phyloP scores from a whole-genome alignment of 1,140 invertebrate species.

The Bombus pyrosoma region DNA sequence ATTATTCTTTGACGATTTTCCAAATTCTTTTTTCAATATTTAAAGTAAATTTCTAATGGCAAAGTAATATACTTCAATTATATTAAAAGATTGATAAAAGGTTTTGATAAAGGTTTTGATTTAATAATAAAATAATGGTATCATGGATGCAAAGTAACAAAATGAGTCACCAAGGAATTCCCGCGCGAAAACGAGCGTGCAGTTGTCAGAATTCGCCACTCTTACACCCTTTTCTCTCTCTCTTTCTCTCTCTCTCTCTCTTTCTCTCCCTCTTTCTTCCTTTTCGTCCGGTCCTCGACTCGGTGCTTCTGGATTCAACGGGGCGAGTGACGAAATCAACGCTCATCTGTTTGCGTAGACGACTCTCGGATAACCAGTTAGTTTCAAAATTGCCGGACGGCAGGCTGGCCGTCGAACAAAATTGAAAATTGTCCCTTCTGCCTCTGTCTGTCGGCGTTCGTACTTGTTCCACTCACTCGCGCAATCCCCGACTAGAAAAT shows the following conservation, averaged over 20 bases:
- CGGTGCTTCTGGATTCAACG: slow-evolving; percentile 40
- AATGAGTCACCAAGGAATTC: neutral
- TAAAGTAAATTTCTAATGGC: too few relatives aligned
- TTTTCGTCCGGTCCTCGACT: slow-evolving; percentile 20
- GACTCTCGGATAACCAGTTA: slow-evolving; percentile 63
- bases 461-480: neutral
- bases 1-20: too few relatives aligned
- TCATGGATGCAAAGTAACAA: too few relatives aligned
- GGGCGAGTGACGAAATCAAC: slow-evolving; percentile 58
- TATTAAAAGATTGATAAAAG: too few relatives aligned
- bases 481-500: neutral
- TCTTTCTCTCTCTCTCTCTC: slow-evolving; percentile 1
- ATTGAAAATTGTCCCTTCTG: slow-evolving; percentile 72
- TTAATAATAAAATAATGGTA: too few relatives aligned
- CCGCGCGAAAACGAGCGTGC: neutral
- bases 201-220: slow-evolving; percentile 32
- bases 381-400: slow-evolving; percentile 63
- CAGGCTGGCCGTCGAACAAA: slow-evolving; percentile 67
- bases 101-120: too few relatives aligned
- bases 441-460: slow-evolving; percentile 56
- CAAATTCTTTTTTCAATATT: too few relatives aligned
- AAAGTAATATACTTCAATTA: too few relatives aligned
- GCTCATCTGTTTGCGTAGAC: slow-evolving; percentile 63
- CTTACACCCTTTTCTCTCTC: neutral
- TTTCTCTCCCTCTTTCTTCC: slow-evolving; percentile 1